Evolutionary conservation across 2,113 vertebrate genomes (phyloP).

Genomic region (Actenoides hombroni): DNA sequence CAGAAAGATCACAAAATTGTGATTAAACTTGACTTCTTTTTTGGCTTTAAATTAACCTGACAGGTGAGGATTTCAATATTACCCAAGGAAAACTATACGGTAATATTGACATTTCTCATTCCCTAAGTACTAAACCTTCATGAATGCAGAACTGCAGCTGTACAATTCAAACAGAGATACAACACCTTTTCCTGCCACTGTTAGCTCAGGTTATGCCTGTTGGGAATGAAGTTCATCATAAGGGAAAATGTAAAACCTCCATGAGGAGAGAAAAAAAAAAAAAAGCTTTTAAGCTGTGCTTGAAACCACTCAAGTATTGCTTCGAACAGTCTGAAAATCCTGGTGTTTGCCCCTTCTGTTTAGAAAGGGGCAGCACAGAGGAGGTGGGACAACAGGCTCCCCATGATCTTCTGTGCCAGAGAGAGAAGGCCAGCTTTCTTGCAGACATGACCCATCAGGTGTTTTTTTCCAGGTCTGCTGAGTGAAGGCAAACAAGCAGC

Average conservation of each 20-base stretch:
- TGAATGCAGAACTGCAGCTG: background rate
- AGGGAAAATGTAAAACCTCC: background rate
- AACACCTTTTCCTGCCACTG: background rate
- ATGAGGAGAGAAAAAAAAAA: background rate
- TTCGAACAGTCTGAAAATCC: background rate
- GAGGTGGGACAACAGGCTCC: background rate
- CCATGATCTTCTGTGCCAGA: accelerated
- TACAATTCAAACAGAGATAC: background rate
- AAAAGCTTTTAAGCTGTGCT: background rate
- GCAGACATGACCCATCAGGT: background rate
- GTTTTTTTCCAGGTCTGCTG: background rate
- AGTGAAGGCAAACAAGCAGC: background rate
- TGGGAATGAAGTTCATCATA: background rate
- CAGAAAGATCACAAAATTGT: constrained; percentile 1
- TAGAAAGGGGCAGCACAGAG: background rate
- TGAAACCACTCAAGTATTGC: background rate
- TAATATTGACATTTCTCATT: constrained; percentile 25
- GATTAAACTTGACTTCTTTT: background rate
- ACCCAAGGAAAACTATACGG: background rate
- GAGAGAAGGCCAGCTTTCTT: background rate
- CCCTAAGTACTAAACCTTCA: background rate
- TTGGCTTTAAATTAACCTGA: constrained; percentile 17
- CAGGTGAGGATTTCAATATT: background rate
- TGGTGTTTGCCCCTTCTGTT: background rate
- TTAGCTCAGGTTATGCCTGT: background rate